These are phyloP conservation scores for Tetraodon nigroviridis DNA, from an alignment of 2,113 vertebrate species.

Conservation along the genomic window DNA sequence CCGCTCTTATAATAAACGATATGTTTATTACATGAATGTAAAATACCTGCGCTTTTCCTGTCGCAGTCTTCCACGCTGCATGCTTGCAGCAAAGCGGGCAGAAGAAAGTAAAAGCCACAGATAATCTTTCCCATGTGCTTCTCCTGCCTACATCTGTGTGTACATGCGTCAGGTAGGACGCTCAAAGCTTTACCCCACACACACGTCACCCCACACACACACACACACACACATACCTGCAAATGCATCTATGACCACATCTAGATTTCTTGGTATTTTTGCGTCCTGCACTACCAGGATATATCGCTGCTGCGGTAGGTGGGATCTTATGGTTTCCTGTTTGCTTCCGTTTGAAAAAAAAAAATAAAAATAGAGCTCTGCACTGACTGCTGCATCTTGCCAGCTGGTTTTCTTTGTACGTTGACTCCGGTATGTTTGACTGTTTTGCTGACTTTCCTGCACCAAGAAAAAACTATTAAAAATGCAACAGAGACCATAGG, in stretches of 20 bases:
- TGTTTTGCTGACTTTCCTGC: background rate
- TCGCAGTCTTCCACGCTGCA: constrained; percentile 26
- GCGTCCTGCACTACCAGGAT: background rate
- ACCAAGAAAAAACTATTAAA: background rate
- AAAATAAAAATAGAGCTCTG: background rate
- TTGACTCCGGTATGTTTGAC: background rate
- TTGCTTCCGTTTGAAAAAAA: constrained; percentile 4
- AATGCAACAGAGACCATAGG: too few relatives aligned
- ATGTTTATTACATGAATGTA: rapidly evolving
- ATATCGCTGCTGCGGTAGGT: background rate
- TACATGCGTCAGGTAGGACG: background rate
- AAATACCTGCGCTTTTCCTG: constrained; percentile 28
- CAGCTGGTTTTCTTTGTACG: constrained; percentile 32
- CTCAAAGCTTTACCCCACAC: too few relatives aligned
- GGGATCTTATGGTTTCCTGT: constrained; percentile 37
- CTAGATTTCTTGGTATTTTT: constrained; percentile 2
- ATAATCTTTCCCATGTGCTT: constrained; percentile 32
- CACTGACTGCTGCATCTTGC: background rate
- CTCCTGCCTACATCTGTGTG: background rate
- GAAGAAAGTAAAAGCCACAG: background rate
- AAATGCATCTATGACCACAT: background rate
- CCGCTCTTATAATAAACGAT: background rate
- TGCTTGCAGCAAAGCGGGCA: constrained; percentile 14
- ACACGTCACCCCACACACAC: too few relatives aligned
- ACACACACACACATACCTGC: too few relatives aligned